A percentile compares a stretch with the other conserved stretches of the same genome.
Conservation (phyloP, 2,113 vertebrate genomes). For the Podarcis muralis region DNA sequence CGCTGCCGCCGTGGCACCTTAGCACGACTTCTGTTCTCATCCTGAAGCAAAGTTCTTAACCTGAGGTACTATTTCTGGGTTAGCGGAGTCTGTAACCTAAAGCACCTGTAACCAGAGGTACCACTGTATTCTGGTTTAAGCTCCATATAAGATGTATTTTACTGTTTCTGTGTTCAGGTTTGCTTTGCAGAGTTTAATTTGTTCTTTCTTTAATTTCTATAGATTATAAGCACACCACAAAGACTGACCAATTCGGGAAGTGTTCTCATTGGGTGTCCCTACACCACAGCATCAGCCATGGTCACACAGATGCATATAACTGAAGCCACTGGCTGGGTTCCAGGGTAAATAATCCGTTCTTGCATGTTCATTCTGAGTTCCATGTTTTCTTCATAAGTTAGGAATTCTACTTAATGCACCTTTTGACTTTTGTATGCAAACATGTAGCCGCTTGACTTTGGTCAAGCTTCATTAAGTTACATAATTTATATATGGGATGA, state of each 20-base stretch:
- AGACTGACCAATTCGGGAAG: conserved; percentile 80
- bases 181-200: conserved; percentile 18
- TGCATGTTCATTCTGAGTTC: neutral
- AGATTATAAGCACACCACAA: conserved; percentile 89
- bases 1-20: too few relatives aligned
- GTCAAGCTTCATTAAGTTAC: neutral
- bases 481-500: conserved; percentile 3
- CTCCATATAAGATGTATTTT: neutral
- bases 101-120: too few relatives aligned
- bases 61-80: too few relatives aligned
- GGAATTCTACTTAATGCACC: neutral
- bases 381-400: conserved; percentile 16
- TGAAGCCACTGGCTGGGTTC: conserved; percentile 80
- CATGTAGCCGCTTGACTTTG: neutral
- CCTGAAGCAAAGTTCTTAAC: too few relatives aligned
- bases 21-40: too few relatives aligned
- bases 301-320: conserved; percentile 83
- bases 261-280: conserved; percentile 83
- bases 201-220: conserved; percentile 40
- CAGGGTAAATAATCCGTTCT: conserved; percentile 75
- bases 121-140: neutral
- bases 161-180: conserved; percentile 1
- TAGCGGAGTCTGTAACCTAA: too few relatives aligned
- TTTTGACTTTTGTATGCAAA: neutral
- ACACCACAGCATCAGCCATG: conserved; percentile 81